These are phyloP conservation scores for Mohoua ochrocephala DNA, from an alignment of 2,113 vertebrate genomes.

Conservation along the genomic window DNA sequence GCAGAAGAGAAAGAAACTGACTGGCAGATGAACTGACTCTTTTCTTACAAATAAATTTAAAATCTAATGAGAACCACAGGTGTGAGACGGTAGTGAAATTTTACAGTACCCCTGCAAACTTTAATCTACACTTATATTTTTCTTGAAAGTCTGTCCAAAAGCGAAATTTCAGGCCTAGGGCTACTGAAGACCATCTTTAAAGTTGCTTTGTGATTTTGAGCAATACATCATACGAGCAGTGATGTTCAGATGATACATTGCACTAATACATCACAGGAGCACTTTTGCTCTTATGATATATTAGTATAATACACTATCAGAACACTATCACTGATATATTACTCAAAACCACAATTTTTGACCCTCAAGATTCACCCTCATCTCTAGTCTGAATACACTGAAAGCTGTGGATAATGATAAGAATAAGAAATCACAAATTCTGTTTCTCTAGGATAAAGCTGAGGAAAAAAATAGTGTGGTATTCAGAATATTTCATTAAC, in stretches of 20 bases:
- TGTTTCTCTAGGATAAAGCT: background rate
- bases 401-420: background rate
- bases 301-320: slow-evolving; percentile 67
- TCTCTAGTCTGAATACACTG: background rate
- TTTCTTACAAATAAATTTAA: background rate
- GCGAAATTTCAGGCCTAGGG: slow-evolving; percentile 34
- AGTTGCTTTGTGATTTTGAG: slow-evolving; percentile 57
- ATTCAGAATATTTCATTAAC: background rate
- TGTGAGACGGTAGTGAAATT: background rate
- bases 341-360: slow-evolving; percentile 60
- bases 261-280: slow-evolving; percentile 58
- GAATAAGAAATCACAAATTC: background rate
- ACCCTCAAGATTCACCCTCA: slow-evolving; percentile 39
- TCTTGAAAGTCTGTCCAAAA: slow-evolving; percentile 40
- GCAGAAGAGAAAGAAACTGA: background rate
- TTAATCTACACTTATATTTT: slow-evolving; percentile 20
- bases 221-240: slow-evolving; percentile 53
- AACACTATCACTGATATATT: slow-evolving; percentile 62
- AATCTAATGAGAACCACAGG: background rate
- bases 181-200: slow-evolving; percentile 56
- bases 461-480: background rate
- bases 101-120: background rate
- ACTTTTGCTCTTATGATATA: slow-evolving; percentile 61
- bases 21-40: background rate
- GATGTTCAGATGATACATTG: slow-evolving; percentile 66